These are phyloP conservation scores for Alectoris magna DNA, from an alignment of 2,797 vertebrate genomes.

Conservation along the genomic window DNA sequence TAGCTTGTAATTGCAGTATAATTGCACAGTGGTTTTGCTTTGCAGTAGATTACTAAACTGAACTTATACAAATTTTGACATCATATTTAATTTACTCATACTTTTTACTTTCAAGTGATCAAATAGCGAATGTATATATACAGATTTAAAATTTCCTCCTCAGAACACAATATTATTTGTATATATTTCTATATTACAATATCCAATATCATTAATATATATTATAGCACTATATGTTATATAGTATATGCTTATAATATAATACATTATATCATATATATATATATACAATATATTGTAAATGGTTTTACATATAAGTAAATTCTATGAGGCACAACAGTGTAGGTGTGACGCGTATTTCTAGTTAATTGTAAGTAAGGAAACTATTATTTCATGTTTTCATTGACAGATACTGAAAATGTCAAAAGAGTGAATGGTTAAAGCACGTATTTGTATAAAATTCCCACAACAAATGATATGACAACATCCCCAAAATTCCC, in stretches of 20 bases:
- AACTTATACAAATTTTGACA: neutral
- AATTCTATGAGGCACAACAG: neutral
- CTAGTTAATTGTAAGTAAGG: neutral
- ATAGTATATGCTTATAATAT: no score
- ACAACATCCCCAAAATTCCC: neutral
- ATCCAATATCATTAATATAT: no score
- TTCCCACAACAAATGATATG: neutral
- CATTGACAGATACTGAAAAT: neutral
- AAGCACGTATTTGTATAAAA: neutral
- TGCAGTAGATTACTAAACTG: neutral
- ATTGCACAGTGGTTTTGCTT: constrained; percentile 43
- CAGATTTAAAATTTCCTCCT: neutral
- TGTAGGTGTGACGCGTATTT: neutral
- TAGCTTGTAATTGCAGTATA: constrained; percentile 45
- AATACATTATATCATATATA: no score
- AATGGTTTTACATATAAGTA: neutral
- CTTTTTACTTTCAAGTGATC: constrained; percentile 1
- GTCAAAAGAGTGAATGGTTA: neutral
- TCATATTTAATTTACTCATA: neutral
- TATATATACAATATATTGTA: neutral
- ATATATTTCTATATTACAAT: no score
- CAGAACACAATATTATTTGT: neutral
- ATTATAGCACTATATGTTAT: no score
- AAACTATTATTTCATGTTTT: neutral
- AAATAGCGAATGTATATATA: neutral